Base-by-base conservation (phyloP, 2,888 invertebrate species). In the Lycophotia porphyrea region DNA sequence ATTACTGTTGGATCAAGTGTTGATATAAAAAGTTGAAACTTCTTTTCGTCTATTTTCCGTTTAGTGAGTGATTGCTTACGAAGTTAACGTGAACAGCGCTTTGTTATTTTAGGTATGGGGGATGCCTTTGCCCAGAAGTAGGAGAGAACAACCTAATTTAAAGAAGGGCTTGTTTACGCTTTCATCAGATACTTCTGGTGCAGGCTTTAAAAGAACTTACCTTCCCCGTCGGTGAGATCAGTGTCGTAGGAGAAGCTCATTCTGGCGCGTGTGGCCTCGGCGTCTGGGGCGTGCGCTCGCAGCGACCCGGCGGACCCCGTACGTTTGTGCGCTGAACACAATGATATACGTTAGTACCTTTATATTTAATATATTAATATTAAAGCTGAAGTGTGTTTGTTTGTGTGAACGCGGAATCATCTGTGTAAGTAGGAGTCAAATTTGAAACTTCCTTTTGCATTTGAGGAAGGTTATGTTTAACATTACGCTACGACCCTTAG, bases 241-340 rank as follows among this genome's bases (percentile, higher is more conserved):
- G 91, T 78, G 49, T 94, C 93, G 85, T 93, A 93, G 11, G 92
- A 91, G 84, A 93, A 93, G 76, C 91, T 93, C 88, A 92, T 91
- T 1, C 88, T 97, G 91, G 72, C 97, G 97, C 82, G 97, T 96
- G 86, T 76, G 4, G 86, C 68, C 3, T 90, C 91, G 2, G 89
- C 90, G 4, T 89, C 91, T 0, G 84, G 72, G 0, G 87, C 81
- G n/a, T 89, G 87, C 21, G 84, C 82, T 2, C 90, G 91, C 69
- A 95, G 81, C 13, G 97, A 97, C n/a, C 98, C 98, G 24, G 98
- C 98, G 31, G 98, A 98, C 5, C 98, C 98, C 4, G 98, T 98
- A 82, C 98, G 97, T 78, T 98, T 97, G 92, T 98, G 98, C 8
- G 98, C 98, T 98, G 87, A 79, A 91, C 77, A 76, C 47, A 66